Evolutionary conservation across 2,797 vertebrate genomes (phyloP), one percentile per base, ranked within the genome.

Genomic region (Agapornis canus): DNA sequence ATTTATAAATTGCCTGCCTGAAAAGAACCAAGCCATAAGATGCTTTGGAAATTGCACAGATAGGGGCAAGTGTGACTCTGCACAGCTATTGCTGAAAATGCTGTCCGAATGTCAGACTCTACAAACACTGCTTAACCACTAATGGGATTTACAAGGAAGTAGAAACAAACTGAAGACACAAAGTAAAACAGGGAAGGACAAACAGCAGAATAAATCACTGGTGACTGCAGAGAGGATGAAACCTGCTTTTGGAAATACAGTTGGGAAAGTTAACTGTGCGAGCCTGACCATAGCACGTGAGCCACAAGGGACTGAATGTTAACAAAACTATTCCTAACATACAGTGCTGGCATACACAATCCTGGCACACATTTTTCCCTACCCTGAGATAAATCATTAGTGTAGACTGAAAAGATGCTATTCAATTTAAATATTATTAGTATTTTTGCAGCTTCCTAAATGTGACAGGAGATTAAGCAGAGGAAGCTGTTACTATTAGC

Each of bases 131-230:
- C 65, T 85, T 65, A 81, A 89, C 29, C n/a, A 77, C 12, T 43
- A 11, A 2, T 2, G n/a, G 25, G 9, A 51, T 73, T 89, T 73
- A 83, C 25, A 75, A 26, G 29, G 37, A 82, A 89, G 68, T 5
- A 68, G 76, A 76, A 91, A 87, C 43, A 89, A 93, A 69, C 18
- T 6, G 29, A 93, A 93, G 60, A 71, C 59, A 66, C 11, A 56
- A 81, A 82, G 60, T 54, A 79, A 66, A 27, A 66, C 39, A 83
- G 9, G 20, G 49, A 86, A 95, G 13, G 43, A 14, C 60, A 88
- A 88, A 72, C 11, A 77, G 48, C 23, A 90, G 49, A 93, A 95
- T 47, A 91, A 93, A 86, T 89, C 72, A 54, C 59, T 84, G 12
- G 10, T 83, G 45, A 59, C 8, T 60, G 27, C 9, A 10, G 14